Evolutionary conservation across 2,797 vertebrate species (phyloP), one percentile per base, ranked within the genome.

Genomic region (Dromococcyx pavoninus): DNA sequence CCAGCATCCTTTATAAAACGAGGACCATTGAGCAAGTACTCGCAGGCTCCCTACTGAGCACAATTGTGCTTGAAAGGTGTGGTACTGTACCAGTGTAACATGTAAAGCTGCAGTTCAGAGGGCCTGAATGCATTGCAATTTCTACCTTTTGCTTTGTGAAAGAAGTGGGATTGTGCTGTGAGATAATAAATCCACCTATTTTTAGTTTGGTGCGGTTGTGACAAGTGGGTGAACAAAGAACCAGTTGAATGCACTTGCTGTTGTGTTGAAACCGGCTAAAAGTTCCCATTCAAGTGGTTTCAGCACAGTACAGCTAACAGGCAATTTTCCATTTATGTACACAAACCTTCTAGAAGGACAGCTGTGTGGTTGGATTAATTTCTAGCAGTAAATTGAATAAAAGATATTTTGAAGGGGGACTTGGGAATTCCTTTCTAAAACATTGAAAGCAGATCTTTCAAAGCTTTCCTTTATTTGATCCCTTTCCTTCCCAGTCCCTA

Each of bases 141-240:
- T 91, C 94, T 96, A 96, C 94, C 95, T 96, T 97, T 89, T 81
- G 92, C 95, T 94, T 92, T 91, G 82, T 94, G 93, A 95, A 94
- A 96, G 92, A 74, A 91, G 86, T 27, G 70, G 92, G 91, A 95
- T 97, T 96, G 96, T 97, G 89, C 95, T 93, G 65, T 1, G 74
- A 97, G 94, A 97, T 96, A 97, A 97, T 97, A 97, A 96, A 96
- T 96, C 96, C 94, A 97, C 96, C 95, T 95, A 96, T 97, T 97
- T 96, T 95, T 95, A 94, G 94, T 88, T 91, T 3, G 35, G 79
- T 94, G 74, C 57, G 39, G 87, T 94, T 95, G 93, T 93, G 94
- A 95, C 94, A 94, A 95, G 96, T 91, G 87, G 57, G 54, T 33
- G 93, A 96, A 97, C 93, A 97, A 97, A 97, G 95, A 93, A 71